phyloP scores from a whole-genome alignment of 2,888 invertebrate species.

The Augiades crinisus region DNA sequence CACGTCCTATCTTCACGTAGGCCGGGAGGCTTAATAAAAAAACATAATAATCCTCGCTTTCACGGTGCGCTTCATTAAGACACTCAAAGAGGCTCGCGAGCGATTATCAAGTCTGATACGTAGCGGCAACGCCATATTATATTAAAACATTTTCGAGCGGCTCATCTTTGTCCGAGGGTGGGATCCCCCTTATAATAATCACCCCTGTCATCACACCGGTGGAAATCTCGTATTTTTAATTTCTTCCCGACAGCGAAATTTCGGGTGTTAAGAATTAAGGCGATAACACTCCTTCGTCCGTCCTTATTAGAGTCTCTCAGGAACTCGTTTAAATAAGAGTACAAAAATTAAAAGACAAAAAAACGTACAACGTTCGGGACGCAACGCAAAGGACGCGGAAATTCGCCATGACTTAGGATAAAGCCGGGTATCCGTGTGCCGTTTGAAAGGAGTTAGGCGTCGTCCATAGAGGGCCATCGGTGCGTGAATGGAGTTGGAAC shows the following conservation, averaged over 20 bases:
- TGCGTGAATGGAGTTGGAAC: conserved; percentile 46
- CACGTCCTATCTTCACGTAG: conserved; percentile 38
- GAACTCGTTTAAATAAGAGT: conserved; percentile 42
- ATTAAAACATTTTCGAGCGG: conserved; percentile 57
- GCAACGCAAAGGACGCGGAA: conserved; percentile 41
- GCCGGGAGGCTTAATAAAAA: conserved; percentile 54
- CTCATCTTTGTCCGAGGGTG: conserved; percentile 49
- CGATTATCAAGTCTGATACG: conserved; percentile 70
- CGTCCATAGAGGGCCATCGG: conserved; percentile 47
- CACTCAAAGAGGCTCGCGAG: conserved; percentile 60
- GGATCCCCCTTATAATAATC: conserved; percentile 60
- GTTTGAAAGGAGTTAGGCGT: conserved; percentile 59
- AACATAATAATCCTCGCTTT: conserved; percentile 60
- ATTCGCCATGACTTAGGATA: conserved; percentile 44
- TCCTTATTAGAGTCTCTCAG: conserved; percentile 62
- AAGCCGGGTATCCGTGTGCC: conserved; percentile 47
- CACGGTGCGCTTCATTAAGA: conserved; percentile 69
- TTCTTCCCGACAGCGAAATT: conserved; percentile 45
- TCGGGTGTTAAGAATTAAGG: conserved; percentile 52
- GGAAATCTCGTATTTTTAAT: conserved; percentile 58
- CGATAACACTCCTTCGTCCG: conserved; percentile 46
- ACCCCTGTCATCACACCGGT: conserved; percentile 54
- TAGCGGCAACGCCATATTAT: conserved; percentile 63
- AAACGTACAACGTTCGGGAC: conserved; percentile 34
- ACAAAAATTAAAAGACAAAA: conserved; percentile 40